Conservation (phyloP, 2,797 vertebrate species). For the Platalea minor region DNA sequence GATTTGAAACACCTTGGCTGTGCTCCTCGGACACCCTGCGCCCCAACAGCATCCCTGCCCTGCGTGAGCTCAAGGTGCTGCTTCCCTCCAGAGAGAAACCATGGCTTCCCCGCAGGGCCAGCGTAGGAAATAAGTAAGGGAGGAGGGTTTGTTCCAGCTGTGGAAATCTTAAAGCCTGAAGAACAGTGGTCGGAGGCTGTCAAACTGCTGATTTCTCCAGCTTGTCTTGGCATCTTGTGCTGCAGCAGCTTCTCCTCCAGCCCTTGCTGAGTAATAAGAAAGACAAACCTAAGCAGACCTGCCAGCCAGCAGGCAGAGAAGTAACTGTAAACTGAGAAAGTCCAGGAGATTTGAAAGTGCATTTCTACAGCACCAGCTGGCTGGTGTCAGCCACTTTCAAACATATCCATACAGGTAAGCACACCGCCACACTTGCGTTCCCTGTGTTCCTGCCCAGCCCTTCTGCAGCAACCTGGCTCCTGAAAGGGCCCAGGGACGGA, state of each 20-base stretch:
- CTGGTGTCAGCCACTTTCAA: background rate
- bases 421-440: rapidly evolving
- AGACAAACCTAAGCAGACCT: background rate
- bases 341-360: background rate
- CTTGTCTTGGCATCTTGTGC: background rate
- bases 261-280: background rate
- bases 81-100: background rate
- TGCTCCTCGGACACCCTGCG: background rate
- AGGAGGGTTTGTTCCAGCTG: background rate
- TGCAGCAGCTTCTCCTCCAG: background rate
- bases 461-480: background rate
- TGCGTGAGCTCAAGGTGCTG: background rate
- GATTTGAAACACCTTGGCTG: background rate
- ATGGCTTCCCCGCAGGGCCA: background rate
- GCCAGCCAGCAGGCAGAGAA: background rate
- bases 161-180: background rate
- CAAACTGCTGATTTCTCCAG: background rate
- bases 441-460: background rate
- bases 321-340: background rate
- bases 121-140: background rate
- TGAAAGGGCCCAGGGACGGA: background rate
- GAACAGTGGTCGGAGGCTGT: background rate
- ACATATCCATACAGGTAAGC: background rate
- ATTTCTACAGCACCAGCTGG: background rate
- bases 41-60: background rate